Evolutionary conservation across 2,797 vertebrate species (phyloP).

Genomic region (Megaceryle alcyon): DNA sequence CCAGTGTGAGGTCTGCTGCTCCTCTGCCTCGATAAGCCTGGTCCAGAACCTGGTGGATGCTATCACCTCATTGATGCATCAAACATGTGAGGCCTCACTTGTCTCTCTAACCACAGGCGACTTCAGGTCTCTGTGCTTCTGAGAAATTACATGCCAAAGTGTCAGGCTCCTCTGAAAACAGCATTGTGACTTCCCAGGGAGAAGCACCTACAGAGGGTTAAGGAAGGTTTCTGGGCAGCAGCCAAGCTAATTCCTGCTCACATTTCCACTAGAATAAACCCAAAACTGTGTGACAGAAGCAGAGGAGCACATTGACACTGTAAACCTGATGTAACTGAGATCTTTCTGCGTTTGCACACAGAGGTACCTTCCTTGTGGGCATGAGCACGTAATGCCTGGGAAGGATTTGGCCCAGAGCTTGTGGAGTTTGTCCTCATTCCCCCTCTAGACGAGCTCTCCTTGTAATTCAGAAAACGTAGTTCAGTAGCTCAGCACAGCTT

Average conservation of each 20-base stretch:
- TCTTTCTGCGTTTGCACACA: neutral
- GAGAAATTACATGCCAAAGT: neutral
- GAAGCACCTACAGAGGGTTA: neutral
- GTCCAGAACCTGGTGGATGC: neutral
- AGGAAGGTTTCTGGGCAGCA: neutral
- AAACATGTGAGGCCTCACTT: rapidly evolving
- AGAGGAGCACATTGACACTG: neutral
- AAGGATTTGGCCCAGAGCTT: neutral
- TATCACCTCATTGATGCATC: neutral
- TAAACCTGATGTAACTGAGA: rapidly evolving
- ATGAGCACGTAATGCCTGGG: rapidly evolving
- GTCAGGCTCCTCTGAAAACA: neutral
- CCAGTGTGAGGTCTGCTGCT: neutral
- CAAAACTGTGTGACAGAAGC: neutral
- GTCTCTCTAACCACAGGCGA: neutral
- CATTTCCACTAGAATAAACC: neutral
- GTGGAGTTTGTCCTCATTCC: conserved; percentile 56
- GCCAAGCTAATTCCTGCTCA: neutral
- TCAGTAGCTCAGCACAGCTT: conserved; percentile 54
- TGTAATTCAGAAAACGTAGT: conserved; percentile 43
- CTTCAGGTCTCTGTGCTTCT: neutral
- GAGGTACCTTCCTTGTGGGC: neutral
- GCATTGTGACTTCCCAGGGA: neutral
- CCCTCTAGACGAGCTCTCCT: conserved; percentile 1
- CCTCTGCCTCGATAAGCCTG: neutral